A percentile compares a stretch with the other conserved stretches of the same genome.
phyloP scores from a whole-genome alignment of 92 coral and sea anemone species.

The Paramuricea clavata region DNA sequence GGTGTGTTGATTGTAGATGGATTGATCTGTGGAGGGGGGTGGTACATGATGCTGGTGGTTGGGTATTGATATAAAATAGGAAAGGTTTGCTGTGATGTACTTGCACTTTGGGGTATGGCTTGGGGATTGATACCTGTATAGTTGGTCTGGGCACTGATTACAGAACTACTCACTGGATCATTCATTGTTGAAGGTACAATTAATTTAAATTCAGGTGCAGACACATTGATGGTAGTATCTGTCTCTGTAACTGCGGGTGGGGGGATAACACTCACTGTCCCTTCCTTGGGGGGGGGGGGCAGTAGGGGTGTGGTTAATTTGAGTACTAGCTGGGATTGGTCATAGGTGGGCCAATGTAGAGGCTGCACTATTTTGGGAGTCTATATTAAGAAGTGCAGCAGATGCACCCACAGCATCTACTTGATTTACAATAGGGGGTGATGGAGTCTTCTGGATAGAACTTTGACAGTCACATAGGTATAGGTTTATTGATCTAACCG shows the following conservation, averaged over 20 bases:
- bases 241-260: background rate
- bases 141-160: background rate
- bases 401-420: background rate
- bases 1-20: background rate
- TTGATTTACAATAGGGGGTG: background rate
- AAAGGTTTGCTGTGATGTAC: background rate
- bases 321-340: no score
- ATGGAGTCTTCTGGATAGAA: background rate
- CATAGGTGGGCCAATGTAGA: background rate
- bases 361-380: background rate
- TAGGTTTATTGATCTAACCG: slow-evolving; percentile 17
- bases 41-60: background rate
- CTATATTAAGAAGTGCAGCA: background rate
- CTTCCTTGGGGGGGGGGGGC: no score
- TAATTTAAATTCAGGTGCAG: slow-evolving; percentile 2
- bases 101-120: background rate
- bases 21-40: no score
- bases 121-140: background rate
- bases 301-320: no score
- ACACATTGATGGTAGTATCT: background rate
- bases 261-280: no score
- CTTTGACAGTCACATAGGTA: background rate
- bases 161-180: background rate
- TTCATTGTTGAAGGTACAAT: background rate
- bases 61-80: background rate